Evolutionary conservation across 2,113 vertebrate genomes (phyloP).

Genomic region (Microcebus jonahi): DNA sequence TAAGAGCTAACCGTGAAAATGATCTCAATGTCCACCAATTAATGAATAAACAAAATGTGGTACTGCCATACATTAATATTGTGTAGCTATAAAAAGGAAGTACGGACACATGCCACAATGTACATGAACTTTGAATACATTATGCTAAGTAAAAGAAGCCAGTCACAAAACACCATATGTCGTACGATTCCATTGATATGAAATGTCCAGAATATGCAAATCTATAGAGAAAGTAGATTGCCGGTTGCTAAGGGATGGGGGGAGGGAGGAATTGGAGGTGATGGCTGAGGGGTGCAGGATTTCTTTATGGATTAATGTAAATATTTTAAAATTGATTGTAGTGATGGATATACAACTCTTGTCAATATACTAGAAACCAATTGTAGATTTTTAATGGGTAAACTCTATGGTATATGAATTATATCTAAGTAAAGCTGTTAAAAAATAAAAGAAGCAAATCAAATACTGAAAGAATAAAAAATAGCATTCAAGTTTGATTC

Average conservation of each 20-base stretch:
- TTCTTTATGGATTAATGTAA: constrained; percentile 5
- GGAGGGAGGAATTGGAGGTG: neutral
- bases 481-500: neutral
- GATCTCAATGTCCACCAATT: neutral
- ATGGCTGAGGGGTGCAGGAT: neutral
- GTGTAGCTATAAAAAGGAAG: neutral
- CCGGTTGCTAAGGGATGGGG: neutral
- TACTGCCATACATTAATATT: neutral
- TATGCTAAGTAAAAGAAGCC: neutral
- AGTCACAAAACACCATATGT: neutral
- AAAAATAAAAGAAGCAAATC: constrained; percentile 59
- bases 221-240: neutral
- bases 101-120: neutral
- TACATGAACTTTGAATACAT: neutral
- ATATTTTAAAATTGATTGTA: neutral
- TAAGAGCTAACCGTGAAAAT: neutral
- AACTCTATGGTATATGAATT: neutral
- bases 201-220: neutral
- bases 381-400: neutral
- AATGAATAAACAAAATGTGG: neutral
- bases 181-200: neutral
- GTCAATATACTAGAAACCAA: neutral
- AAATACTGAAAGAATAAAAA: constrained; percentile 12
- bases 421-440: neutral
- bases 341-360: neutral